phyloP scores from a whole-genome alignment of 2,888 invertebrate genomes.

The Leucozona laternaria region DNA sequence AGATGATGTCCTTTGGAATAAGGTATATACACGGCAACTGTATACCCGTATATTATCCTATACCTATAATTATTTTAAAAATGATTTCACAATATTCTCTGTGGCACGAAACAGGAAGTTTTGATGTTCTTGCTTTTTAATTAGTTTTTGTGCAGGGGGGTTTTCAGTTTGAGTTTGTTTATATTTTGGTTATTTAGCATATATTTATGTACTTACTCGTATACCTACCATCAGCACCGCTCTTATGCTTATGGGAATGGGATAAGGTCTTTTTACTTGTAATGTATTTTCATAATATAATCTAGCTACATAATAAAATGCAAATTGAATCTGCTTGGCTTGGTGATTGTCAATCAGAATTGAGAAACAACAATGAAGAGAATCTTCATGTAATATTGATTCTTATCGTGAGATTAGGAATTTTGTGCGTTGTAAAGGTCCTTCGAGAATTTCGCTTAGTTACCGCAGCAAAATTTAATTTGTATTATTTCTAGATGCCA shows the following conservation, averaged over 20 bases:
- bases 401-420: background rate
- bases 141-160: conserved; percentile 12
- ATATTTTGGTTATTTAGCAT: conserved; percentile 17
- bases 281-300: conserved; percentile 9
- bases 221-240: too few relatives aligned
- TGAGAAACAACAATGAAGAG: background rate
- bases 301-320: conserved; percentile 11
- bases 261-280: background rate
- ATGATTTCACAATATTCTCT: conserved; percentile 33
- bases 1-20: conserved; percentile 19
- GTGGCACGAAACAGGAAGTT: conserved; percentile 23
- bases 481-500: background rate
- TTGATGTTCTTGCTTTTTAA: conserved; percentile 38
- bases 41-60: conserved; percentile 9
- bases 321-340: conserved; percentile 13
- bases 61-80: conserved; percentile 23
- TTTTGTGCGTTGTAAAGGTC: background rate
- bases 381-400: conserved; percentile 4
- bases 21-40: background rate
- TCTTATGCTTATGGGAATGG: background rate
- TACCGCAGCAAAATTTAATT: background rate
- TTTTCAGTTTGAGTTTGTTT: conserved; percentile 7
- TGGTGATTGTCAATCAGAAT: conserved; percentile 8
- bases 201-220: background rate
- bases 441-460: background rate